A percentile compares a stretch with the other conserved stretches of the same genome.
Evolutionary conservation across 2,113 vertebrate genomes (phyloP).

Genomic region (Corythornis madagascariensis): DNA sequence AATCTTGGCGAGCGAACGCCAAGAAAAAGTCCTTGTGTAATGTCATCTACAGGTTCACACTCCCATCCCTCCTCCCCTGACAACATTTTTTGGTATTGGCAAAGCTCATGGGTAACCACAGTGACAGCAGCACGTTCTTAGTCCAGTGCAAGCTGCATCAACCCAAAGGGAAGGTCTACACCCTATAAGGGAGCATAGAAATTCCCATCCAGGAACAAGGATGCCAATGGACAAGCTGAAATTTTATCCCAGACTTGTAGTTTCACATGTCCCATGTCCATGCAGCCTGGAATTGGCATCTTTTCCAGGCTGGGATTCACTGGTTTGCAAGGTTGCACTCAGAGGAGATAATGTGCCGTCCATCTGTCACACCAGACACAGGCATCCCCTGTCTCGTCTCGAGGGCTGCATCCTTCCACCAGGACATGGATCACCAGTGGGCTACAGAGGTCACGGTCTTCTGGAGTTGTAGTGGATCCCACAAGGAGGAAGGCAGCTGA

Average conservation of each 20-base stretch:
- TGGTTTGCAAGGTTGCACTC: background rate
- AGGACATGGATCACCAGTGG: fast-evolving
- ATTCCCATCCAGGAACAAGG: background rate
- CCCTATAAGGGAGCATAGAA: background rate
- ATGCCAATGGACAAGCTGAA: background rate
- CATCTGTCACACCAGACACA: background rate
- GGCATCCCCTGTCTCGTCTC: fast-evolving
- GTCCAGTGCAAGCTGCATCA: background rate
- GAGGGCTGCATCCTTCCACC: background rate
- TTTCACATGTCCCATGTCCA: fast-evolving
- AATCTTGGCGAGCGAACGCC: background rate
- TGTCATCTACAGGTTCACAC: background rate
- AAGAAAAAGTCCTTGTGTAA: background rate
- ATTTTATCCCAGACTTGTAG: background rate
- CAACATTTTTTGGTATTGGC: background rate
- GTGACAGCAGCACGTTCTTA: background rate
- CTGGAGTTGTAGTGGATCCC: background rate
- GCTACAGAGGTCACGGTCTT: fast-evolving
- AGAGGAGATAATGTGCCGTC: background rate
- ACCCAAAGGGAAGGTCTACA: background rate
- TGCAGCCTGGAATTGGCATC: background rate
- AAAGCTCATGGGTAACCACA: background rate
- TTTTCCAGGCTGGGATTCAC: background rate
- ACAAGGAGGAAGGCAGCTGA: background rate
- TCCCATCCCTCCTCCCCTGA: background rate